Base-by-base conservation (phyloP, 2,888 invertebrate genomes). In the Hylaea fasciaria region DNA sequence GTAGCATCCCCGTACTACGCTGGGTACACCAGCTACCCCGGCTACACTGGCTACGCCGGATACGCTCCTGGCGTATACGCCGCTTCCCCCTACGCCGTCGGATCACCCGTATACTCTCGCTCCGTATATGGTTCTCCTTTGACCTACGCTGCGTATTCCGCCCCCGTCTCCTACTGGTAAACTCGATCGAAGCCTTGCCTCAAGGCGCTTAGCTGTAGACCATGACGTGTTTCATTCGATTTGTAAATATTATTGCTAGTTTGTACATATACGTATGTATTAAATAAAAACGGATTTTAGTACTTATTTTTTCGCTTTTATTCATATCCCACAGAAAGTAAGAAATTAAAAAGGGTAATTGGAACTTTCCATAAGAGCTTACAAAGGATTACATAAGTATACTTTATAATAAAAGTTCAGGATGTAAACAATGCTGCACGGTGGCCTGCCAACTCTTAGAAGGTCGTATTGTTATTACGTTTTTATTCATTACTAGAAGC, bases 141-240 rank as follows among this genome's bases (percentile, higher is more conserved):
- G 53, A 69, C 79, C 50, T 83, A 81, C 69, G 74, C 86, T 52
- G 85, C 89, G 71, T 80, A 85, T 69, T 81, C 83, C 64, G 87
- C 90, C 70, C 82, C 90, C 14, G 78, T 86, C 65, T 85, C 88
- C 43, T 82, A 84, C 78, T 87, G 86, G 86, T 87, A 83, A 82
- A 72, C 40, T 57, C 52, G 57, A 74, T 55, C 69, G 63, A 68
- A 60, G 39, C 53, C 54, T 66, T 57, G 62, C 45, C 43, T 45
- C 48, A 57, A 65, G 65, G 64, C 57, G 29, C 40, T 57, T 69
- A 73, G 71, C 68, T 60, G 64, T 48, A 76, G 57, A 77, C 76
- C 77, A 73, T 74, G 72, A 82, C 70, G 82, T 83, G 81, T 78
- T 83, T 77, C 68, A 74, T 65, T 68, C 70, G 64, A 71, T 79